phyloP scores from a whole-genome alignment of 2,888 invertebrate species.

The Xiphydria camelus region DNA sequence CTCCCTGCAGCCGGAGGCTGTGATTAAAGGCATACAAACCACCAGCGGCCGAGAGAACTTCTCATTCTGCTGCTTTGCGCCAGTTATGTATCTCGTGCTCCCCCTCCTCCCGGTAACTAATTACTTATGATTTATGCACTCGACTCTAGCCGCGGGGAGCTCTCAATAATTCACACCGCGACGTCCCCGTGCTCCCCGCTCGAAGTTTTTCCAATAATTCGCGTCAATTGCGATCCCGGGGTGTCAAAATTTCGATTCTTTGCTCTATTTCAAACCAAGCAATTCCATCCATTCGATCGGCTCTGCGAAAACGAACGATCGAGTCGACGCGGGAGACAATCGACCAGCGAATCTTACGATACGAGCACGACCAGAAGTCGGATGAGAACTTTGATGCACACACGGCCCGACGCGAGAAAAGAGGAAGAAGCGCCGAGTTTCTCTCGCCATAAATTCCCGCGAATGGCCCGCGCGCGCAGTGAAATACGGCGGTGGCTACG shows the following conservation, averaged over 20 bases:
- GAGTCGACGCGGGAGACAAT: too few species aligned
- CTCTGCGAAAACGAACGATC: too few species aligned
- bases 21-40: slow-evolving; percentile 6
- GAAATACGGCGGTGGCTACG: slow-evolving; percentile 52
- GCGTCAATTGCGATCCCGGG: too few species aligned
- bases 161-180: too few species aligned
- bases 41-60: slow-evolving; percentile 2
- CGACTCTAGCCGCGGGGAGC: neutral
- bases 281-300: too few species aligned
- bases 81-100: slow-evolving; percentile 1
- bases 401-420: slow-evolving; percentile 26
- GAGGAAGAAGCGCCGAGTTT: slow-evolving; percentile 29
- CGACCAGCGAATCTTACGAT: too few species aligned
- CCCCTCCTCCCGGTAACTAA: neutral
- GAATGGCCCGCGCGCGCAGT: slow-evolving; percentile 46
- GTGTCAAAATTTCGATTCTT: too few species aligned
- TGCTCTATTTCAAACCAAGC: too few species aligned
- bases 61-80: neutral
- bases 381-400: too few species aligned
- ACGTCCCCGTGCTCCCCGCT: too few species aligned
- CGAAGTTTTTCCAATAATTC: too few species aligned
- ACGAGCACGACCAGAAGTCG: too few species aligned
- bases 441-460: slow-evolving; percentile 51
- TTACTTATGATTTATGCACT: neutral
- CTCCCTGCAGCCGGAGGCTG: neutral